phyloP scores from a whole-genome alignment of 1,140 invertebrate species.

The Lerema accius region DNA sequence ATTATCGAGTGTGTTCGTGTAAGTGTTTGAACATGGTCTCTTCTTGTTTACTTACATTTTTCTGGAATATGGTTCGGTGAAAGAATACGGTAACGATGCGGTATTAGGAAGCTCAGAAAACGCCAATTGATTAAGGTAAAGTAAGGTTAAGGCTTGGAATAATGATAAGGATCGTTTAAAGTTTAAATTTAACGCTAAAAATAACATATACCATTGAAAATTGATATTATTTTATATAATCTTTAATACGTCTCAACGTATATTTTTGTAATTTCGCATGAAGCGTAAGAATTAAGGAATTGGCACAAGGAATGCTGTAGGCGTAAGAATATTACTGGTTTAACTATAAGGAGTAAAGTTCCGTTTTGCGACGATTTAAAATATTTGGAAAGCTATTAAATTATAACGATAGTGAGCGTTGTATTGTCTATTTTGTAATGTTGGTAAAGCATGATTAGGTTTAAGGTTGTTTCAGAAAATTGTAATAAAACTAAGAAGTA shows the following conservation, averaged over 20 bases:
- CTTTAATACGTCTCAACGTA: conserved; percentile 72
- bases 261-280: conserved; percentile 78
- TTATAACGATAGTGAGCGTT: conserved; percentile 76
- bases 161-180: conserved; percentile 66
- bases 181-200: conserved; percentile 52
- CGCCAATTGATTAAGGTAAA: conserved; percentile 75
- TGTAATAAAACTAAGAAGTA: conserved; percentile 79
- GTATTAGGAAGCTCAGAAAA: conserved; percentile 71
- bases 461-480: conserved; percentile 82
- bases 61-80: conserved; percentile 68
- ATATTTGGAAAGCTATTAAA: conserved; percentile 69
- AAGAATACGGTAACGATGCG: conserved; percentile 47
- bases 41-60: conserved; percentile 79
- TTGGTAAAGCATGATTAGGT: conserved; percentile 75
- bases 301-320: conserved; percentile 56
- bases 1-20: conserved; percentile 67
- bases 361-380: conserved; percentile 70
- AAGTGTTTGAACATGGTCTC: conserved; percentile 72
- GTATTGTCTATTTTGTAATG: conserved; percentile 81
- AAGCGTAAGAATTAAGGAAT: conserved; percentile 79
- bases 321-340: conserved; percentile 56
- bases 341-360: conserved; percentile 60
- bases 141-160: conserved; percentile 68
- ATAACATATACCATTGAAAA: conserved; percentile 68
- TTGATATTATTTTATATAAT: conserved; percentile 74